Percentiles rank a stretch among this genome's conserved stretches.
phyloP scores from a whole-genome alignment of 2,113 vertebrate species.

The Tragelaphus scriptus region DNA sequence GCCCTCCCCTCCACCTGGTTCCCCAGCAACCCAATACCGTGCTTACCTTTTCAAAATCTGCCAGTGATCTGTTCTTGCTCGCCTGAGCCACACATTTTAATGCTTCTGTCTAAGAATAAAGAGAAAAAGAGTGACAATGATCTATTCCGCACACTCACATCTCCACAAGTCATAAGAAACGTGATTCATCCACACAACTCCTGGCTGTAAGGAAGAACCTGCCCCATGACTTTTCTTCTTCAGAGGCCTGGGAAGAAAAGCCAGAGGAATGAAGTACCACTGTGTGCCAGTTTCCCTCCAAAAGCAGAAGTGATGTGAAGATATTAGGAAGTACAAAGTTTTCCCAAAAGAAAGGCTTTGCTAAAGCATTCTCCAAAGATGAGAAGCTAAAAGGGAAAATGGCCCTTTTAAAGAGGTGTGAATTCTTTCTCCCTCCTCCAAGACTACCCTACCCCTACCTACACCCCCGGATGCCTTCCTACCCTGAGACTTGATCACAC shows the following conservation, averaged over 20 bases:
- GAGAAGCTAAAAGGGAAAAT: neutral
- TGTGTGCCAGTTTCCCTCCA: neutral
- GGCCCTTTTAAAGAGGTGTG: neutral
- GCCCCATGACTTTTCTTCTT: neutral
- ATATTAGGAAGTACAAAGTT: neutral
- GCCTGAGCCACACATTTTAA: constrained; percentile 97
- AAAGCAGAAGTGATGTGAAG: neutral
- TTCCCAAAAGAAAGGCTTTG: neutral
- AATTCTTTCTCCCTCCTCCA: neutral
- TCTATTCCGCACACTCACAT: neutral
- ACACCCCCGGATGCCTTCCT: neutral
- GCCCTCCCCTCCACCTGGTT: neutral
- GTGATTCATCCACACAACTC: neutral
- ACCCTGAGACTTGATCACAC: neutral
- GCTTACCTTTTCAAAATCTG: constrained; percentile 98
- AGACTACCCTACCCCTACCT: neutral
- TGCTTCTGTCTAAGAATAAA: constrained; percentile 91
- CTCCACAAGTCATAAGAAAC: neutral
- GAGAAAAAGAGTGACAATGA: constrained; percentile 14
- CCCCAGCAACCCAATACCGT: constrained; percentile 13
- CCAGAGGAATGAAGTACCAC: neutral
- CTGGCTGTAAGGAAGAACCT: neutral
- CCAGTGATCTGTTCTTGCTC: constrained; percentile 98
- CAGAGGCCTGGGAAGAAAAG: constrained; percentile 3
- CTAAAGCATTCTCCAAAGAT: neutral